A percentile compares a stretch with the other conserved stretches of the same genome.
phyloP scores from a whole-genome alignment of 2,888 invertebrate genomes.

The Macropis europaea region DNA sequence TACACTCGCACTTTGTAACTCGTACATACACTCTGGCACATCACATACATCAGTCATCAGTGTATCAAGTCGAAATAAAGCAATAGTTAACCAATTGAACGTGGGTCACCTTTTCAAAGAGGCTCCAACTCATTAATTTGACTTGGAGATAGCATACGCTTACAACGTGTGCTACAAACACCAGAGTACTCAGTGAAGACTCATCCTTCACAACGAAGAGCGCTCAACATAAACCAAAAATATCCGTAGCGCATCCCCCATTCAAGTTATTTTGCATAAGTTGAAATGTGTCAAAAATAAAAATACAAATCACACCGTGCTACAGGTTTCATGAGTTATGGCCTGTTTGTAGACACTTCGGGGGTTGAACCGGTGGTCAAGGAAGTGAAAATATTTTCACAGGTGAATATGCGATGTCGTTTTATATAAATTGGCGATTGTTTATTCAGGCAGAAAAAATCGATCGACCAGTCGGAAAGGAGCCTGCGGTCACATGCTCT shows the following conservation, averaged over 20 bases:
- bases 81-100: too few species aligned
- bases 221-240: too few species aligned
- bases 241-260: not conserved
- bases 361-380: not conserved
- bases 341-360: conserved; percentile 1
- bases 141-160: too few species aligned
- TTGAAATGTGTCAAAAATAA: not conserved
- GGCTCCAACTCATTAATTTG: too few species aligned
- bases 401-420: conserved; percentile 11
- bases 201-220: too few species aligned
- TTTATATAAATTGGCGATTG: conserved; percentile 41
- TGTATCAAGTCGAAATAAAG: too few species aligned
- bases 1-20: too few species aligned
- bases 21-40: too few species aligned
- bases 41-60: too few species aligned
- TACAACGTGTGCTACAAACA: too few species aligned
- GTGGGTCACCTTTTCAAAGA: too few species aligned
- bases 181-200: too few species aligned
- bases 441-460: conserved; percentile 49
- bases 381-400: conserved; percentile 32
- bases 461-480: conserved; percentile 33
- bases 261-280: not conserved
- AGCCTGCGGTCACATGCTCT: conserved; percentile 26
- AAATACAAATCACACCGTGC: not conserved
- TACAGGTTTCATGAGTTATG: conserved; percentile 14